phyloP scores from a whole-genome alignment of 2,113 vertebrate genomes.

The Lepisosteus oculatus region DNA sequence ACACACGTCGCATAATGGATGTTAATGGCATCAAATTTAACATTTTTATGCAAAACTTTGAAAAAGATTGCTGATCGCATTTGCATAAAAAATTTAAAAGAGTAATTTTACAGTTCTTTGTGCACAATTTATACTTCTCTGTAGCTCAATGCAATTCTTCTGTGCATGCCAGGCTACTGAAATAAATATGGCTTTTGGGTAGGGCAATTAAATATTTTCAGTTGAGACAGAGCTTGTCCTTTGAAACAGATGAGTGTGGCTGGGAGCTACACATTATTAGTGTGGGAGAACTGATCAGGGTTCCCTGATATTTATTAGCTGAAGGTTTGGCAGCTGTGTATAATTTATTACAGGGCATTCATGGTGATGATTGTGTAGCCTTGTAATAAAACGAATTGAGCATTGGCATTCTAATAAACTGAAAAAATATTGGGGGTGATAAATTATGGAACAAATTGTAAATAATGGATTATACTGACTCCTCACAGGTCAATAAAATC shows the following conservation, averaged over 20 bases:
- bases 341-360: conserved; percentile 39
- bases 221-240: neutral
- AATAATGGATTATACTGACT: conserved; percentile 18
- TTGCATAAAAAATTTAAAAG: no score
- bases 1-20: no score
- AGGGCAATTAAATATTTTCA: conserved; percentile 18
- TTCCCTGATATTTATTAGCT: conserved; percentile 25
- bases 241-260: neutral
- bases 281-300: conserved; percentile 10
- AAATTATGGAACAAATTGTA: conserved; percentile 25
- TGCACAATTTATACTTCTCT: no score
- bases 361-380: conserved; percentile 40
- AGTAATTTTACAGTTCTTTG: no score
- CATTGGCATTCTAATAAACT: conserved; percentile 41
- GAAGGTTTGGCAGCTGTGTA: conserved; percentile 24
- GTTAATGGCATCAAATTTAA: no score
- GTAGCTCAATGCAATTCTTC: no score
- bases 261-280: conserved; percentile 9
- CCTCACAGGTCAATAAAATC: conserved; percentile 26
- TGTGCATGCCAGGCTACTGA: neutral
- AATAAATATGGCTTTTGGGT: neutral
- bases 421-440: conserved; percentile 23
- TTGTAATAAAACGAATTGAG: conserved; percentile 40
- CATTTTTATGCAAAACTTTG: no score
- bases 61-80: no score